Evolutionary conservation across 2,113 vertebrate species (phyloP), one percentile per base, ranked within the genome.

Genomic region (Henicopernis longicauda): DNA sequence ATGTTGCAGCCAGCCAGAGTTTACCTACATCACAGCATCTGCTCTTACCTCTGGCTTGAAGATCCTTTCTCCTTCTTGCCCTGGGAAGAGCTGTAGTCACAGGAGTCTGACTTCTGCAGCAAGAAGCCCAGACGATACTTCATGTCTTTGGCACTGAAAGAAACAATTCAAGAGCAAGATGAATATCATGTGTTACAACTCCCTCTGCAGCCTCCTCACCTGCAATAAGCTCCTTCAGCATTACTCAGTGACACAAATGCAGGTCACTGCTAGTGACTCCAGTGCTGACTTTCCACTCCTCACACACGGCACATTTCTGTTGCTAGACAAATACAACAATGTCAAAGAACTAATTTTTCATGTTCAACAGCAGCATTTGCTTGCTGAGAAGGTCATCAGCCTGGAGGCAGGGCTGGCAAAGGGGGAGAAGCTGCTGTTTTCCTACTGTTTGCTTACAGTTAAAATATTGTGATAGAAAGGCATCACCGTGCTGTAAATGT

Each of bases 91-190:
- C 97, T 98, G 18, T 98, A 98, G 80, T 99, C 98, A 22, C 98
- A 97, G 47, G 98, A 98, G 13, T 99, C 99, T 15, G 99, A 97
- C 95, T 99, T 99, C 94, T 99, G 99, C 67, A 99, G 98, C 71
- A 99, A 96, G 89, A 99, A 98, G 44, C 98, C 99, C 34, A 99
- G 98, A 63, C 99, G 98, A 95, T 99, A 99, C 89, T 99, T 99
- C 98, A 99, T 99, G 82, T 99, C 99, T 97, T 99, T 99, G 78
- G 99, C 99, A 62, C 99, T 99, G 98, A 29, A 65, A 76, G 63
- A 81, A 90, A 94, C 31, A n/a, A 93, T 67, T 40, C 19, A 49
- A 49, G 69, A 38, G 69, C 2, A 6, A 76, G 78, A 49, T 85
- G 21, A 90, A 89, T 78, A 42, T 34, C 34, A 29, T 3, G 10